phyloP scores from a whole-genome alignment of 2,113 vertebrate genomes.

The Mystacornis crossleyi region DNA sequence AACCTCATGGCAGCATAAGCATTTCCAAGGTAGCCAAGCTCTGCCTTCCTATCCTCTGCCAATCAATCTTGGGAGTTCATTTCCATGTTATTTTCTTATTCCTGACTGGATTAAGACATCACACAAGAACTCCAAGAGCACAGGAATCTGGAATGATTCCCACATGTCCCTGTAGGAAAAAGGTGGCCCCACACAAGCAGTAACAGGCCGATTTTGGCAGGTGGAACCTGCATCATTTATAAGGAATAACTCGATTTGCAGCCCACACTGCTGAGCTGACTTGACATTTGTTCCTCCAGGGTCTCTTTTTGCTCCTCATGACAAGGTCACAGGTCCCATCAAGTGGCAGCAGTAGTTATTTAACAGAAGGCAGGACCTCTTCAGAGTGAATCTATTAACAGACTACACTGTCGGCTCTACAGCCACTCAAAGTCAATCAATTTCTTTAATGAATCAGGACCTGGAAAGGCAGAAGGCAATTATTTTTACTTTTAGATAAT shows the following conservation, averaged over 20 bases:
- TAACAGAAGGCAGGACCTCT: conserved; percentile 2
- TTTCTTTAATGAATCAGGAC: conserved; percentile 6
- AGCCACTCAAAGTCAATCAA: conserved; percentile 27
- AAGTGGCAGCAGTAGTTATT: neutral
- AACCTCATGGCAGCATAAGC: accelerated
- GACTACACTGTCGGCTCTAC: neutral
- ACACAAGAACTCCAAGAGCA: neutral
- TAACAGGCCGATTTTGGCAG: neutral
- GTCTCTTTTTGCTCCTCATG: neutral
- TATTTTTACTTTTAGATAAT: conserved; percentile 8
- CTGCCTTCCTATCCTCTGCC: neutral
- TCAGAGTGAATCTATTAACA: neutral
- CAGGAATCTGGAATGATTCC: neutral
- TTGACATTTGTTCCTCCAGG: neutral
- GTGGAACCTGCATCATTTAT: neutral
- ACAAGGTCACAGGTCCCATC: neutral
- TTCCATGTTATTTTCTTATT: neutral
- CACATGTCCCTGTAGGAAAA: neutral
- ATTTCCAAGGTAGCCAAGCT: neutral
- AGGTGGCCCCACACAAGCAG: neutral
- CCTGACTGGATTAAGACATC: neutral
- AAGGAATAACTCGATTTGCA: neutral
- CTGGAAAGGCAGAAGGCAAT: conserved; percentile 1
- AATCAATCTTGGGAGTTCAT: accelerated
- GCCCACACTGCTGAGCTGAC: neutral